These are phyloP conservation scores for Champsocephalus gunnari DNA, from an alignment of 2,797 vertebrate genomes.

Conservation along the genomic window DNA sequence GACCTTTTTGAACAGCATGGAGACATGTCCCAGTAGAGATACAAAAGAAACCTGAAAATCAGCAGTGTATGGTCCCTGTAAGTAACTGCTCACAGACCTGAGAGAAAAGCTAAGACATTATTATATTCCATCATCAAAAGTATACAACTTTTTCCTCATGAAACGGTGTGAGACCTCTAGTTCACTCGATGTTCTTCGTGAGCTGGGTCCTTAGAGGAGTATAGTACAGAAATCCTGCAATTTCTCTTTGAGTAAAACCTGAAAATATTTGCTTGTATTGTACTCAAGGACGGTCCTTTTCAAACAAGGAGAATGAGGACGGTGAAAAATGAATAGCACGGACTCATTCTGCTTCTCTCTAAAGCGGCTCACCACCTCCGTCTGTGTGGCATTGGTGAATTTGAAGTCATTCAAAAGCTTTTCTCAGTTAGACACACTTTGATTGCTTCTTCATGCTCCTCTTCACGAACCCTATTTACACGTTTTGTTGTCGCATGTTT, in stretches of 20 bases:
- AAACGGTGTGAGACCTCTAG: constrained; percentile 1
- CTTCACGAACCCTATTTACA: background rate
- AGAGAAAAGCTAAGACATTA: background rate
- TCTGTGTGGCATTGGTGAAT: background rate
- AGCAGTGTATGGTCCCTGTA: background rate
- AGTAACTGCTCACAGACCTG: background rate
- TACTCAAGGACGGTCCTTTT: background rate
- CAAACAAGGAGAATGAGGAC: background rate
- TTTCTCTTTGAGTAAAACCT: constrained; percentile 12
- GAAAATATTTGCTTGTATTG: constrained; percentile 3
- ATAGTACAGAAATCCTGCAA: background rate
- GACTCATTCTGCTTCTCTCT: background rate
- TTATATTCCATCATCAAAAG: background rate
- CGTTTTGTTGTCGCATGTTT: constrained; percentile 13
- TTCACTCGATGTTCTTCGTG: constrained; percentile 5
- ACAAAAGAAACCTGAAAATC: no score
- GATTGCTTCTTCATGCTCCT: background rate
- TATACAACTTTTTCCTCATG: background rate
- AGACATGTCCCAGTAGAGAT: no score
- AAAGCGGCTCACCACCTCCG: constrained; percentile 4
- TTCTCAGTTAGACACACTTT: background rate
- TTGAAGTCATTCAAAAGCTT: constrained; percentile 1
- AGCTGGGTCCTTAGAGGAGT: background rate
- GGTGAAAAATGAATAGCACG: background rate
- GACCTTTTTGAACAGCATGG: no score